Percentiles rank a stretch among this genome's conserved stretches.
phyloP scores from a whole-genome alignment of 2,113 vertebrate species.

The Nettapus auritus region DNA sequence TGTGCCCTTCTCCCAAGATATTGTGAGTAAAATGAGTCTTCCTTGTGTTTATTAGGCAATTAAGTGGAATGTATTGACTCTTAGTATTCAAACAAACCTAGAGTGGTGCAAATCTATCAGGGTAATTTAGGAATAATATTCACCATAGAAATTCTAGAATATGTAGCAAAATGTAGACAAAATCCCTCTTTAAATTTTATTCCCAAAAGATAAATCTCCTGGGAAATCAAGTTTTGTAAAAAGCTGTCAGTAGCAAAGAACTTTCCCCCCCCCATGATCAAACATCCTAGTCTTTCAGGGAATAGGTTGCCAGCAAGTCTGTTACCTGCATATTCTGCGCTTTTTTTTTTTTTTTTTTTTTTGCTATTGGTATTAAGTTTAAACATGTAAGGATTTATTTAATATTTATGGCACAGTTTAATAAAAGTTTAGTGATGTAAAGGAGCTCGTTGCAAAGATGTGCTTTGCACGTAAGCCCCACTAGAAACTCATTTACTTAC shows the following conservation, averaged over 20 bases:
- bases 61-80: neutral
- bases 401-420: constrained; percentile 72
- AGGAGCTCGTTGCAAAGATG: constrained; percentile 70
- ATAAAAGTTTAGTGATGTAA: constrained; percentile 70
- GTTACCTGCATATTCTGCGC: neutral
- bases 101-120: neutral
- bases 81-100: neutral
- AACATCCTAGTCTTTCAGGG: neutral
- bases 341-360: constrained; percentile 12
- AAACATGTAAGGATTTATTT: constrained; percentile 67
- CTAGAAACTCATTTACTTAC: constrained; percentile 78
- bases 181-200: constrained; percentile 1
- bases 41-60: neutral
- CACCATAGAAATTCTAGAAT: neutral
- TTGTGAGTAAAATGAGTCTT: neutral
- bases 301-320: neutral
- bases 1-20: neutral
- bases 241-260: neutral
- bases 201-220: neutral
- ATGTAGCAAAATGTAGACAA: neutral
- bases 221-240: constrained; percentile 26
- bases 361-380: constrained; percentile 30
- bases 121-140: neutral
- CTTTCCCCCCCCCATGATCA: neutral
- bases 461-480: constrained; percentile 56